Evolutionary conservation across 2,113 vertebrate species (phyloP).

Genomic region (Hemiscyllium ocellatum): DNA sequence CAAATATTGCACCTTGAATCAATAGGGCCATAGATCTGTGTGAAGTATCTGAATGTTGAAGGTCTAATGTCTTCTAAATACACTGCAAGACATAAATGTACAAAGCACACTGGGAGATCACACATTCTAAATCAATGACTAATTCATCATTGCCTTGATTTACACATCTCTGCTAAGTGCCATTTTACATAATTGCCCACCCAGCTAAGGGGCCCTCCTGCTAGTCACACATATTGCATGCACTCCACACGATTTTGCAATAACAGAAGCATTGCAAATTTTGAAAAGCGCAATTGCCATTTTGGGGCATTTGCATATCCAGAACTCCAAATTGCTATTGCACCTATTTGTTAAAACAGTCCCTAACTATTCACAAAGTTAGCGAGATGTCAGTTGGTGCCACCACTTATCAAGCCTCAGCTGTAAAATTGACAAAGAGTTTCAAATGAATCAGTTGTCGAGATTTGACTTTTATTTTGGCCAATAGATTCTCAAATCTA

Average conservation of each 20-base stretch:
- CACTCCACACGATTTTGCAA: not conserved
- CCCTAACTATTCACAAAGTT: not conserved
- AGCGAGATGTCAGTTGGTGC: not conserved
- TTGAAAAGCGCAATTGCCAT: not conserved
- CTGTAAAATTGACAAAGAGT: not conserved
- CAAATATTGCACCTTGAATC: not conserved
- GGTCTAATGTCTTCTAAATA: not conserved
- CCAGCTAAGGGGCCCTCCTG: not conserved
- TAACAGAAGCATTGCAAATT: not conserved
- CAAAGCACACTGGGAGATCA: not conserved
- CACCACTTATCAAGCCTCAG: not conserved
- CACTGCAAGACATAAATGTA: not conserved
- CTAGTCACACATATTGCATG: not conserved
- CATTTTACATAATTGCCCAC: not conserved
- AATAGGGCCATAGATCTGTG: not conserved
- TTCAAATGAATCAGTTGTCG: not conserved
- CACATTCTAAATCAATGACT: not conserved
- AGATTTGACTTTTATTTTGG: not conserved
- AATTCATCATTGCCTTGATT: not conserved
- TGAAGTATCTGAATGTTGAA: not conserved
- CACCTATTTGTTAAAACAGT: not conserved
- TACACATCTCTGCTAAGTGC: not conserved
- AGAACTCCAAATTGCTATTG: not conserved
- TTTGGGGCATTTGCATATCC: not conserved
- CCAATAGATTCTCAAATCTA: not conserved